Evolutionary conservation across 2,797 vertebrate genomes (phyloP), one percentile per base, ranked within the genome.

Genomic region (Clarias laeviceps): DNA sequence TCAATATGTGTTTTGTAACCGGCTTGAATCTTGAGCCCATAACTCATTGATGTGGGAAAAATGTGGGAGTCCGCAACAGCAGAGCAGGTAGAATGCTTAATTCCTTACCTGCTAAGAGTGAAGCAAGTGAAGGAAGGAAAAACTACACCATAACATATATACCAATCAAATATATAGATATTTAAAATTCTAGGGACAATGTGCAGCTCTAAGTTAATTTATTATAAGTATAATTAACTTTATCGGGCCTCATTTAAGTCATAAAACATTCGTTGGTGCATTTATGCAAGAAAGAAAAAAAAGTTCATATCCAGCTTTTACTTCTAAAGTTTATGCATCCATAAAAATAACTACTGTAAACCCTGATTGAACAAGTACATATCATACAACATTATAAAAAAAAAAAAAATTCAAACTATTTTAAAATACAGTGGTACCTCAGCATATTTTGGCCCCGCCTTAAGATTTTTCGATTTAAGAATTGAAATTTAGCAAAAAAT

Each of bases 1-100:
- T 94, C 93, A 93, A 92, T 92, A 90, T 90, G 92, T 92, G 91
- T 92, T 92, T 92, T 92, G 91, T 94, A 93, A 94, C 92, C 91
- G 91, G 91, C 87, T 88, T 89, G 85, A 91, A 92, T 92, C 91
- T 88, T 93, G 87, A 92, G 93, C 86, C 91, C 87, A 85, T 76
- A 88, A 87, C 88, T 88, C 82, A 89, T 88, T 88, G 3, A n/a
- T 34, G 59, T 65, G 81, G 45, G 62, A 82, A 89, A 90, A 87
- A 87, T 90, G 90, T 59, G 68, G 32, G 65, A 56, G 57, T 79
- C 66, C 12, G 37, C 59, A 56, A 77, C 34, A 61, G 29, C 62
- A 34, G 29, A 66, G 61, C 6, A 18, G 59, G 62, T 9, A 68
- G 73, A 79, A 54, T 27, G n/a, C 61, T 73, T 78, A 59, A 74